Evolutionary conservation across 37 sponge, comb jelly and placozoan species (phyloP).

Genomic region (Geodia barretti): DNA sequence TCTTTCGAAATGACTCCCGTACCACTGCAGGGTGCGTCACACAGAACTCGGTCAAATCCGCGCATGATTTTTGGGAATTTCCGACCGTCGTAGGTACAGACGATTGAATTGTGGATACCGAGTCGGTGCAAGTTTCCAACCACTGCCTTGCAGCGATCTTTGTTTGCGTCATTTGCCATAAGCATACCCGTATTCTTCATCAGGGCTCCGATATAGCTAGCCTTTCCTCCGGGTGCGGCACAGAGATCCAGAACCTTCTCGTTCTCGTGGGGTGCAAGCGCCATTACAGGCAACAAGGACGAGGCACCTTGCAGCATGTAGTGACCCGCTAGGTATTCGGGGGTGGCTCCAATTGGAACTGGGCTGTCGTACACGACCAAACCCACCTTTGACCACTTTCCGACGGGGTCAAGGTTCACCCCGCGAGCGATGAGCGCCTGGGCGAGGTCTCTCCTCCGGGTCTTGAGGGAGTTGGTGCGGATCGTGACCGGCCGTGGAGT

Average conservation of each 20-base stretch:
- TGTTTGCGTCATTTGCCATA: slow-evolving; percentile 87
- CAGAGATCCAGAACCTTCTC: slow-evolving; percentile 96
- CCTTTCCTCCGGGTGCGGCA: slow-evolving; percentile 99
- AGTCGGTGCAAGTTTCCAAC: slow-evolving; percentile 89
- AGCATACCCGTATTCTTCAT: slow-evolving; percentile 99
- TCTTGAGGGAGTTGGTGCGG: slow-evolving; percentile 93
- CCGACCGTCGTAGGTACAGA: slow-evolving; percentile 94
- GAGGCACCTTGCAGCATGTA: slow-evolving; percentile 99
- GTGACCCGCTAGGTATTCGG: slow-evolving; percentile 97
- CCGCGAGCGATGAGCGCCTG: slow-evolving; percentile 94
- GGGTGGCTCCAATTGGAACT: slow-evolving; percentile 98
- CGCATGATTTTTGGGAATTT: slow-evolving; percentile 91
- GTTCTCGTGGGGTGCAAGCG: slow-evolving; percentile 89
- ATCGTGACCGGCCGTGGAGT: slow-evolving; percentile 92
- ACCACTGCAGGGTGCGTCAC: slow-evolving; percentile 99
- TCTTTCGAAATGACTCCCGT: slow-evolving; percentile 97
- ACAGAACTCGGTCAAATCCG: slow-evolving; percentile 94
- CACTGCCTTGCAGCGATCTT: slow-evolving; percentile 86
- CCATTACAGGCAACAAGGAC: slow-evolving; percentile 97
- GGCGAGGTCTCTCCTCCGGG: slow-evolving; percentile 92
- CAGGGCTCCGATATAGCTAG: slow-evolving; percentile 93
- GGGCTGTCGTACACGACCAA: slow-evolving; percentile 94
- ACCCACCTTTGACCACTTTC: slow-evolving; percentile 98
- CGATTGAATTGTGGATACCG: slow-evolving; percentile 86
- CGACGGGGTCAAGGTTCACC: slow-evolving; percentile 98